Conservation (phyloP, 2,888 invertebrate genomes). For the Cantharis rufa region DNA sequence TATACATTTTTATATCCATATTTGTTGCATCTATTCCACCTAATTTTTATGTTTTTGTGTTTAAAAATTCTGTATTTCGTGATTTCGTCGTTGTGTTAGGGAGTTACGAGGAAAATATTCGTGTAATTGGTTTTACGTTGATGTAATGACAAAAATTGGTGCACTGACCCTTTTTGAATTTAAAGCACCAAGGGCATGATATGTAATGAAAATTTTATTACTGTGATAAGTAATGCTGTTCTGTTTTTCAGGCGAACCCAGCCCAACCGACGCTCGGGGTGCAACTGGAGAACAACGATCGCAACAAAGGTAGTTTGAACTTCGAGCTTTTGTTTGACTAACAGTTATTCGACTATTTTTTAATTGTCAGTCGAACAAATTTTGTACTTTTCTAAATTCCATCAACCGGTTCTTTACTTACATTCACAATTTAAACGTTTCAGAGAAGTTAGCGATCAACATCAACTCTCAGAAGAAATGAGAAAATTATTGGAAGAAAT, state of each 20-base stretch:
- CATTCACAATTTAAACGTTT: constrained; percentile 28
- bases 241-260: constrained; percentile 45
- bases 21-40: neutral
- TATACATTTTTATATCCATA: neutral
- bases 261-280: constrained; percentile 34
- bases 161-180: constrained; percentile 21
- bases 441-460: constrained; percentile 50
- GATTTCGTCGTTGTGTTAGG: neutral
- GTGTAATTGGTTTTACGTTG: neutral
- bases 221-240: neutral
- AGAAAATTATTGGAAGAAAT: constrained; percentile 52
- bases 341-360: too few relatives aligned
- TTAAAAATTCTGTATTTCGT: neutral
- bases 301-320: constrained; percentile 7
- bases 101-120: neutral
- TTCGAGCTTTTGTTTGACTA: too few relatives aligned
- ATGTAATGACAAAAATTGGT: constrained; percentile 15
- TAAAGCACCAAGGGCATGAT: constrained; percentile 26
- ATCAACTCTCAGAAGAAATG: constrained; percentile 55
- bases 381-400: too few relatives aligned
- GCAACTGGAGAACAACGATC: constrained; percentile 21
- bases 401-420: too few relatives aligned
- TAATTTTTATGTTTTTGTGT: constrained; percentile 6
- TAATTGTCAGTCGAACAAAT: too few relatives aligned
- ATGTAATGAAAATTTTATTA: neutral